These are phyloP conservation scores for Brassicogethes aeneus DNA, from an alignment of 2,888 invertebrate genomes.

Conservation along the genomic window DNA sequence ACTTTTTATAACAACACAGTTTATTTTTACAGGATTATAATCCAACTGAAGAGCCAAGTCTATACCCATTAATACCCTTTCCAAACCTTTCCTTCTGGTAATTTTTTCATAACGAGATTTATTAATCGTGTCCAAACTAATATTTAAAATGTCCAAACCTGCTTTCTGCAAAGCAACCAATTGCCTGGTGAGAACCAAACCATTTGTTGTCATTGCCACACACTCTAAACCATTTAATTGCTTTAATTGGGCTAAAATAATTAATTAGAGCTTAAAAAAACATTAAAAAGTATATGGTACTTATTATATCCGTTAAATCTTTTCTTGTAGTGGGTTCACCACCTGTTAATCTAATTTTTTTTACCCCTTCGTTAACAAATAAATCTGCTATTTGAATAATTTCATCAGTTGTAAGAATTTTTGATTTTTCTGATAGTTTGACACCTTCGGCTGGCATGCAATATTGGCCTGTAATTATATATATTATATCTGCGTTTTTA, in stretches of 20 bases:
- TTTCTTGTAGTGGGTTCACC: slow-evolving; percentile 91
- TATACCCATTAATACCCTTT: slow-evolving; percentile 78
- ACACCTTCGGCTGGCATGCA: slow-evolving; percentile 99
- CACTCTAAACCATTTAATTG: slow-evolving; percentile 58
- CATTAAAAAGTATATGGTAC: no score
- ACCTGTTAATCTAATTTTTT: slow-evolving; percentile 91
- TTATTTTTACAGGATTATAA: slow-evolving; percentile 74
- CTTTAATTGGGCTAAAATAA: slow-evolving; percentile 49
- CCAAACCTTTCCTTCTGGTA: slow-evolving; percentile 80
- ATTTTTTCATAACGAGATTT: slow-evolving; percentile 80
- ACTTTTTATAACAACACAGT: slow-evolving; percentile 88
- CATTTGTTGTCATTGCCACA: slow-evolving; percentile 93
- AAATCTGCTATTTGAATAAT: slow-evolving; percentile 67
- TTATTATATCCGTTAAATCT: slow-evolving; percentile 77
- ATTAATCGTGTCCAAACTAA: slow-evolving; percentile 88
- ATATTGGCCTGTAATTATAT: slow-evolving; percentile 73
- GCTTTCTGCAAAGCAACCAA: slow-evolving; percentile 73
- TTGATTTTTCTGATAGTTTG: slow-evolving; percentile 62
- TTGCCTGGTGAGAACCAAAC: slow-evolving; percentile 71
- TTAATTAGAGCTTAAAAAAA: no score
- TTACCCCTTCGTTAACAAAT: slow-evolving; percentile 83
- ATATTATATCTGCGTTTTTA: no score
- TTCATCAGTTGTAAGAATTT: slow-evolving; percentile 75
- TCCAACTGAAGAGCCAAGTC: slow-evolving; percentile 80
- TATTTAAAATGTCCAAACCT: slow-evolving; percentile 81